phyloP scores from a whole-genome alignment of 2,113 vertebrate species.

The Scomber japonicus region DNA sequence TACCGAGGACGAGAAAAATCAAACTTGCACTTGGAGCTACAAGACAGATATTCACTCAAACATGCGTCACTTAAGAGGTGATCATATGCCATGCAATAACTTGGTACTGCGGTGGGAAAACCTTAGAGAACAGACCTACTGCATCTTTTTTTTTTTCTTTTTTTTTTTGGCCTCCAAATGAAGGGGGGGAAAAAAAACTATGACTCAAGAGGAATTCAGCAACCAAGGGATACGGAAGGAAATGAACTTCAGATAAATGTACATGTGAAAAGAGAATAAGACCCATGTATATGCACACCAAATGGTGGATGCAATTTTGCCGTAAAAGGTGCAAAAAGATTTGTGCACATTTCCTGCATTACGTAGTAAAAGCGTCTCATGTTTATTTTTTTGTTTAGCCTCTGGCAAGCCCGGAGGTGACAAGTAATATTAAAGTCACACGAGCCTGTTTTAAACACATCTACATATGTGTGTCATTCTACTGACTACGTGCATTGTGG shows the following conservation, averaged over 20 bases:
- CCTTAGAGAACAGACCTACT: conserved; percentile 49
- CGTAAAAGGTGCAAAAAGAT: conserved; percentile 66
- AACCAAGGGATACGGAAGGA: conserved; percentile 62
- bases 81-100: conserved; percentile 73
- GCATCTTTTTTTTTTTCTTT: conserved; percentile 39
- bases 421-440: conserved; percentile 20
- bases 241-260: conserved; percentile 62
- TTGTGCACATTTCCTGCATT: conserved; percentile 68
- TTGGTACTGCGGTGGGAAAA: conserved; percentile 59
- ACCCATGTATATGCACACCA: conserved; percentile 56
- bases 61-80: conserved; percentile 69
- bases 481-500: conserved; percentile 57
- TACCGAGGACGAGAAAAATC: conserved; percentile 30
- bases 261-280: conserved; percentile 51
- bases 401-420: conserved; percentile 46
- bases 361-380: conserved; percentile 64
- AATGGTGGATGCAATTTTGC: conserved; percentile 59
- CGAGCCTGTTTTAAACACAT: conserved; percentile 47
- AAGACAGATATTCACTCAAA: conserved; percentile 62
- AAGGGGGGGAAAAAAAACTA: conserved; percentile 22
- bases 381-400: conserved; percentile 45
- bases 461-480: conserved; percentile 45
- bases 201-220: conserved; percentile 41
- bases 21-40: conserved; percentile 29
- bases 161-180: background rate